Evolutionary conservation across 2,888 invertebrate species (phyloP).

Genomic region (Germaria angustata): DNA sequence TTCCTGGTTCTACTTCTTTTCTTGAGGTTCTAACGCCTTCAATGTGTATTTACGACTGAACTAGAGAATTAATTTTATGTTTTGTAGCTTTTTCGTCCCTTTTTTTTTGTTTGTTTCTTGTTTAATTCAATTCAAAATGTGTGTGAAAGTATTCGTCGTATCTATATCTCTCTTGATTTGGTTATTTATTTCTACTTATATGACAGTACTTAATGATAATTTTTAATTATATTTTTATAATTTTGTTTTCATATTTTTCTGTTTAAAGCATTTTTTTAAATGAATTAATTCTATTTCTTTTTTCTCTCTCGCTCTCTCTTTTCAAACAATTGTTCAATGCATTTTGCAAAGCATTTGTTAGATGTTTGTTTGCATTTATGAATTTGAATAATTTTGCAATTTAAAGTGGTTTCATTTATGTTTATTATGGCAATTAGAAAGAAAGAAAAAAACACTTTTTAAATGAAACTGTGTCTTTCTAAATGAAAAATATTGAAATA

Average conservation of each 20-base stretch:
- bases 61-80: slow-evolving; percentile 22
- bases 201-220: slow-evolving; percentile 28
- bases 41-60: slow-evolving; percentile 37
- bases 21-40: slow-evolving; percentile 26
- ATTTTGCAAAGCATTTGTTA: not conserved
- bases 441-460: too few relatives aligned
- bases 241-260: not conserved
- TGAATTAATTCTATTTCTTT: not conserved
- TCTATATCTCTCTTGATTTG: not conserved
- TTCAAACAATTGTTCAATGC: not conserved
- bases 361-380: not conserved
- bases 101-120: not conserved
- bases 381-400: not conserved
- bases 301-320: too few relatives aligned
- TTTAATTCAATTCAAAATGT: slow-evolving; percentile 36
- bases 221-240: slow-evolving; percentile 22
- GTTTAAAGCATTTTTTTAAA: slow-evolving; percentile 6
- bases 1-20: not conserved
- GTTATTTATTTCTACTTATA: slow-evolving; percentile 3
- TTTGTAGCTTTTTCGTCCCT: not conserved
- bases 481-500: too few relatives aligned
- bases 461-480: too few relatives aligned
- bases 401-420: not conserved
- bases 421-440: not conserved
- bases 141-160: slow-evolving; percentile 13